A percentile compares a stretch with the other conserved stretches of the same genome.
Conservation (phyloP, 2,888 invertebrate genomes). For the Lepidocyrtoides sp. region DNA sequence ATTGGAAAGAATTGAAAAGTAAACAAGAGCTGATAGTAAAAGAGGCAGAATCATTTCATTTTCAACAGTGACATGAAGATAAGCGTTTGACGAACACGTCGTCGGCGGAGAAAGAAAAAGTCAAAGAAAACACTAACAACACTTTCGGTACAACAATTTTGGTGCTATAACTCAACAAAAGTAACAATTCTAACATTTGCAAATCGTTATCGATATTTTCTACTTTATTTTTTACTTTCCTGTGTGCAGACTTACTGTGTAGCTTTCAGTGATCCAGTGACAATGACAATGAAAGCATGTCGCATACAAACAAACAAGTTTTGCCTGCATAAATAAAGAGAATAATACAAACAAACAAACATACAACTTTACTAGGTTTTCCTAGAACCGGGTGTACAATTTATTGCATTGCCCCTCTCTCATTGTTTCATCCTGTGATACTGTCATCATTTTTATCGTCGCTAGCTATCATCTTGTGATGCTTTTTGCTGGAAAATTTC, state of each 20-base stretch:
- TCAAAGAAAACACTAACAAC: not conserved
- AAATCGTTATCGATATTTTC: not conserved
- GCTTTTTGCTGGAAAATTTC: too few species aligned
- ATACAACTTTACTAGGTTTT: too few species aligned
- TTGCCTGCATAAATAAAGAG: too few species aligned
- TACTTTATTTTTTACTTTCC: not conserved
- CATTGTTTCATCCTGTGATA: not conserved
- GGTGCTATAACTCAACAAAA: constrained; percentile 4
- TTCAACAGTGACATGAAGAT: not conserved
- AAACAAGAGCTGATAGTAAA: not conserved
- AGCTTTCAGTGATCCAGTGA: not conserved
- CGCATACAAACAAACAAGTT: not conserved
- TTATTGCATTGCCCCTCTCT: not conserved
- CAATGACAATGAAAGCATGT: not conserved
- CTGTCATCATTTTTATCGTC: not conserved
- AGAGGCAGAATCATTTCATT: not conserved
- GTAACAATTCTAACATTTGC: not conserved
- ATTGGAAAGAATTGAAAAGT: not conserved
- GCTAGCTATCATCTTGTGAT: too few species aligned
- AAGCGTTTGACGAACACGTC: too few species aligned
- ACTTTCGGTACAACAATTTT: not conserved
- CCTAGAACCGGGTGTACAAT: too few species aligned
- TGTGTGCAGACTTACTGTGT: not conserved
- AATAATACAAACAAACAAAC: too few species aligned
- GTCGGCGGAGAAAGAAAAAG: not conserved